Evolutionary conservation across 2,888 invertebrate genomes (phyloP).

Genomic region (Geotrupes spiniger): DNA sequence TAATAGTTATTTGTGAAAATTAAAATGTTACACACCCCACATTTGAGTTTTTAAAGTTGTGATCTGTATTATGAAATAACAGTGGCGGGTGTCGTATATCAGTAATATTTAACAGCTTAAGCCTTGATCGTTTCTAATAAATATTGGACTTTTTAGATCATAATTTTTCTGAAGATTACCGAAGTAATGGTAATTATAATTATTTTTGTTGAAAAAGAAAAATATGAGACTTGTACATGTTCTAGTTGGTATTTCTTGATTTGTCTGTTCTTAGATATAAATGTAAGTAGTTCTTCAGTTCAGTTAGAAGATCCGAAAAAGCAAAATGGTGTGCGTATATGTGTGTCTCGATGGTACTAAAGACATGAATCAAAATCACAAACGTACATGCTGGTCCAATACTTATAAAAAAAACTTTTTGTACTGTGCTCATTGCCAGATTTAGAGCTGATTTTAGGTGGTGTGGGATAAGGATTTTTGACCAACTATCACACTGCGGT

Average conservation of each 20-base stretch:
- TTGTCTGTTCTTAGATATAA: conserved; percentile 6
- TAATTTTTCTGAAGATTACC: conserved; percentile 14
- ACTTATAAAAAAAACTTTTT: conserved; percentile 39
- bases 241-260: not conserved
- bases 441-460: conserved; percentile 51
- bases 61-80: too few relatives aligned
- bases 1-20: too few relatives aligned
- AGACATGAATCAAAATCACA: not conserved
- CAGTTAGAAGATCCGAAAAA: not conserved
- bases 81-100: too few relatives aligned
- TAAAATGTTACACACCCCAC: too few relatives aligned
- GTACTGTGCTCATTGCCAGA: conserved; percentile 47
- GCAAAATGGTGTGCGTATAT: conserved; percentile 1
- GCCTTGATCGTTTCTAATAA: conserved; percentile 49
- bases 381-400: conserved; percentile 40
- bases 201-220: not conserved
- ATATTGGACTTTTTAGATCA: conserved; percentile 46
- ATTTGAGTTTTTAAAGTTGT: too few relatives aligned
- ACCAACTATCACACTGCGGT: conserved; percentile 54
- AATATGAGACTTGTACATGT: too few relatives aligned
- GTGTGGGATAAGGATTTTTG: conserved; percentile 67
- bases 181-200: conserved; percentile 18
- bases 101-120: too few relatives aligned
- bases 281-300: conserved; percentile 3
- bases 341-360: not conserved